Conservation (phyloP, 1,140 invertebrate species). For the Drosophila pachea region DNA sequence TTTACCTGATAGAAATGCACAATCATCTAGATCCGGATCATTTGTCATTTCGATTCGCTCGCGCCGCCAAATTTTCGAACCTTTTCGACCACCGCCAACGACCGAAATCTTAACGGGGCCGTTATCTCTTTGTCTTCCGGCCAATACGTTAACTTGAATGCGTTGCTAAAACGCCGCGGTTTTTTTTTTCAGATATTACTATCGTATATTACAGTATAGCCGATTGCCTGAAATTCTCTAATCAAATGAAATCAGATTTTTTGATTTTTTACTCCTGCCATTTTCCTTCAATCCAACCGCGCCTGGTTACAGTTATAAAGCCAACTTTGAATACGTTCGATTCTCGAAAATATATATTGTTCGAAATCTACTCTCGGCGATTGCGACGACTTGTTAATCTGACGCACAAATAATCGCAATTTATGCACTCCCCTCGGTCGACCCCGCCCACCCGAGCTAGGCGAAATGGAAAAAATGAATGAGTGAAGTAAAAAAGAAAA, state of each 20-base stretch:
- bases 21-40: conserved; percentile 95
- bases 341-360: conserved; percentile 1
- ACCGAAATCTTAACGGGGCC: conserved; percentile 79
- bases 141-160: conserved; percentile 76
- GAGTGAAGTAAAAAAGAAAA: neutral
- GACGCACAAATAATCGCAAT: conserved; percentile 66
- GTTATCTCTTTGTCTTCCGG: conserved; percentile 77
- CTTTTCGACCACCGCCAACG: conserved; percentile 79
- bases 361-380: conserved; percentile 3
- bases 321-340: conserved; percentile 18
- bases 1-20: conserved; percentile 92
- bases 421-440: conserved; percentile 51
- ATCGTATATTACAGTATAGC: too few species aligned
- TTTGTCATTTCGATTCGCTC: conserved; percentile 80
- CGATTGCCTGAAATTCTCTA: neutral
- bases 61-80: conserved; percentile 79
- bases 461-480: neutral
- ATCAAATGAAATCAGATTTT: conserved; percentile 17
- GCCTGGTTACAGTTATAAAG: conserved; percentile 33
- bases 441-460: too few species aligned
- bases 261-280: neutral
- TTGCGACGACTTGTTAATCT: conserved; percentile 64
- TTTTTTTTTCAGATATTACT: conserved; percentile 6
- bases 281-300: conserved; percentile 9
- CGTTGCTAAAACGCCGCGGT: conserved; percentile 57